Base-by-base conservation (phyloP, 2,888 invertebrate species). In the Yponomeuta sedellus region DNA sequence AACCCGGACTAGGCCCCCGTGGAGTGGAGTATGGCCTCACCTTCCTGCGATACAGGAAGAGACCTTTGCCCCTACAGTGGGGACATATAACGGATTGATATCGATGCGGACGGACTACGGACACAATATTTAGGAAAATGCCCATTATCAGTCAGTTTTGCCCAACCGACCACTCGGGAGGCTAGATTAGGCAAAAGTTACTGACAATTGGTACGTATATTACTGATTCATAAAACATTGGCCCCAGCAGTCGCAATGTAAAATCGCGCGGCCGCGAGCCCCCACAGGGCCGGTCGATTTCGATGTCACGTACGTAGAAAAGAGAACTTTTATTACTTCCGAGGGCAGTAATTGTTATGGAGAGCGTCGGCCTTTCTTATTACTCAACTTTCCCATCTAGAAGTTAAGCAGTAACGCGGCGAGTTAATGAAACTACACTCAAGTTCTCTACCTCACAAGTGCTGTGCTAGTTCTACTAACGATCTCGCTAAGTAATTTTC, bases 281-380 rank as follows among this genome's bases (percentile, higher is more conserved):
- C 44, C 44, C 44, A n/a, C 10, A 76, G 76, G 83, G 81, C 79
- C 77, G 81, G 81, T 79, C 81, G 84, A 84, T 84, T 84, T 79
- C 82, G 80, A 68, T 80, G 82, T 85, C 88, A 88, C 88, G 88
- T 88, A 80, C 81, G 71, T 70, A 78, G 79, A 82, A 84, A 83
- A 82, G 79, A 86, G 83, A 88, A 88, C 85, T 86, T 87, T 86
- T 87, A 88, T 88, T 86, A 86, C 86, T 84, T 85, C 85, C 83
- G 78, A 81, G 81, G 75, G 72, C 72, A 77, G 82, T 86, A 87
- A 88, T 88, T 88, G 86, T 86, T 86, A 86, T 84, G 81, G 84
- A 85, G 85, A 87, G 81, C 77, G 64, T 20, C 75, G 75, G 79
- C 78, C 74, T 74, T 76, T 75, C 85, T 83, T 83, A 84, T 85